A percentile compares a stretch with the other conserved stretches of the same genome.
Evolutionary conservation across 2,797 vertebrate species (phyloP).

Genomic region (Semaprochilodus insignis): DNA sequence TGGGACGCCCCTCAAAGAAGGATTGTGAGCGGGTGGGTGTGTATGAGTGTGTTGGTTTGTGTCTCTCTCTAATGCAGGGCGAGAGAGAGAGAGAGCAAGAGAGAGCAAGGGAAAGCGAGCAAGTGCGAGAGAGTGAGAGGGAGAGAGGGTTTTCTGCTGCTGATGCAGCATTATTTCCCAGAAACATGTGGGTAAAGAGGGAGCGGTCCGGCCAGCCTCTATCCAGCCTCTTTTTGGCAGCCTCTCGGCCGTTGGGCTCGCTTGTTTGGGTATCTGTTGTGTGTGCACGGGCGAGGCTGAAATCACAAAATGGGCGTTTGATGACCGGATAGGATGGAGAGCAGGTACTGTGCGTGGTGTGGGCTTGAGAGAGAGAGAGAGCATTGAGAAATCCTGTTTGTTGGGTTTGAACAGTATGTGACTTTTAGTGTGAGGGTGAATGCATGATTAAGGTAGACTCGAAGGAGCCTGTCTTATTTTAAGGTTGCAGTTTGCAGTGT

Average conservation of each 20-base stretch:
- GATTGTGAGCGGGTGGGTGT: slow-evolving; percentile 1
- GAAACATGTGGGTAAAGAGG: slow-evolving; percentile 35
- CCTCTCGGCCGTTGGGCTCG: neutral
- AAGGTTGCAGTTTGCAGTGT: no score
- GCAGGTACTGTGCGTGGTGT: slow-evolving; percentile 59
- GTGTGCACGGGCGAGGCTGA: slow-evolving; percentile 7
- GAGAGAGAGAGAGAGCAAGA: no score
- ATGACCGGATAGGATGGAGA: slow-evolving; percentile 54
- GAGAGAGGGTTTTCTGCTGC: slow-evolving; percentile 15
- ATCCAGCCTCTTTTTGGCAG: slow-evolving; percentile 14
- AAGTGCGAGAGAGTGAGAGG: neutral
- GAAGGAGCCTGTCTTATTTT: neutral
- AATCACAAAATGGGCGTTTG: slow-evolving; percentile 42
- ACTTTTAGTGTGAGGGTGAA: neutral
- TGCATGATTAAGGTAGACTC: neutral
- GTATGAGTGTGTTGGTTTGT: slow-evolving; percentile 20
- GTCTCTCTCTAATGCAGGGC: no score
- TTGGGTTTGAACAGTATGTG: neutral
- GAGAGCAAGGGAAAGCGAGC: neutral
- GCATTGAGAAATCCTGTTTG: neutral
- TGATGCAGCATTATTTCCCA: slow-evolving; percentile 39
- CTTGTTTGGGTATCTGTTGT: slow-evolving; percentile 15
- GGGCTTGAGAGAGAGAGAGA: neutral
- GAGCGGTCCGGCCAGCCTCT: slow-evolving; percentile 8
- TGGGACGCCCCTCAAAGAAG: neutral